These are phyloP conservation scores for Phoenicopterus ruber DNA, from an alignment of 2,113 vertebrate species.

Conservation along the genomic window DNA sequence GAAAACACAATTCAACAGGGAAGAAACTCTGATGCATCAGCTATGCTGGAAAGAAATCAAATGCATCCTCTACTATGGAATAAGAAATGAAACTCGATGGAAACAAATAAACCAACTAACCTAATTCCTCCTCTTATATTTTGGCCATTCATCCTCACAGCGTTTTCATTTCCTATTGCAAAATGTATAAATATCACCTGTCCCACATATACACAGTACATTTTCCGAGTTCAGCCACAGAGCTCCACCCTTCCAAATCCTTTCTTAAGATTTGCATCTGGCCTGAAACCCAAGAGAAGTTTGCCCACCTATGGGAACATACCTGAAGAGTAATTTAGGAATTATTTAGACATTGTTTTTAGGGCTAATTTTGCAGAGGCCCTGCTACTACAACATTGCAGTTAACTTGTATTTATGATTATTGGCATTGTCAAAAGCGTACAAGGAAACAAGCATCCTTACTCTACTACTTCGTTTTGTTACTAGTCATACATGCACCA, in stretches of 20 bases:
- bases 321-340: not conserved
- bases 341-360: not conserved
- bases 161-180: not conserved
- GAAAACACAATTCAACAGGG: not conserved
- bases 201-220: not conserved
- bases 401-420: not conserved
- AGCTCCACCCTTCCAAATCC: not conserved
- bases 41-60: not conserved
- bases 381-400: not conserved
- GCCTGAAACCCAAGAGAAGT: not conserved
- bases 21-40: not conserved
- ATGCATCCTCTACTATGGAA: not conserved
- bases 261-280: not conserved
- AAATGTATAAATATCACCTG: not conserved
- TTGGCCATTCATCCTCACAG: not conserved
- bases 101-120: not conserved
- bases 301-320: not conserved
- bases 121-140: not conserved
- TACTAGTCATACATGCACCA: not conserved
- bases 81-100: not conserved
- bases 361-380: not conserved
- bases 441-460: not conserved
- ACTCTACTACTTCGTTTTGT: not conserved
- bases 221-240: not conserved
- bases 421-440: not conserved